phyloP scores from a whole-genome alignment of 2,888 invertebrate genomes.

The Notodonta dromedarius region DNA sequence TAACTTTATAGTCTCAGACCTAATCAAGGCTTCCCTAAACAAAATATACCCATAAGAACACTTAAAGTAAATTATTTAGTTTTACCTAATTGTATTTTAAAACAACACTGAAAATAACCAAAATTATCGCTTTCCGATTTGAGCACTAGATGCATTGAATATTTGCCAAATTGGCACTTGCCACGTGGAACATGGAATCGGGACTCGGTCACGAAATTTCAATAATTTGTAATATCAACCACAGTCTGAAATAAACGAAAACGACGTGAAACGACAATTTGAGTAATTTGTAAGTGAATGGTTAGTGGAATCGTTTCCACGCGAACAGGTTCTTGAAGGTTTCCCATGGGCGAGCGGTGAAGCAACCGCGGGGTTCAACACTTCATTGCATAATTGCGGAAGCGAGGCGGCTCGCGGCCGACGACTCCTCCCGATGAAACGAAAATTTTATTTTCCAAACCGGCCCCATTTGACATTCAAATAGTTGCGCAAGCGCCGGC shows the following conservation, averaged over 20 bases:
- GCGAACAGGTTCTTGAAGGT: slow-evolving; percentile 20
- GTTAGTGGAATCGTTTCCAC: slow-evolving; percentile 15
- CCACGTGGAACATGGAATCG: slow-evolving; percentile 56
- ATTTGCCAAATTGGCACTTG: slow-evolving; percentile 69
- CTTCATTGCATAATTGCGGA: slow-evolving; percentile 71
- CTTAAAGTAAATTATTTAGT: background rate
- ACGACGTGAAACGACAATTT: background rate
- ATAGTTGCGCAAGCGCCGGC: slow-evolving; percentile 63
- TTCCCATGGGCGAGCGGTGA: slow-evolving; percentile 46
- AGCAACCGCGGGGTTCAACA: slow-evolving; percentile 62
- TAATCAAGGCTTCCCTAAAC: too few relatives aligned
- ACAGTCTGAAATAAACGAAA: slow-evolving; percentile 12
- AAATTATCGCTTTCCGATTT: slow-evolving; percentile 42
- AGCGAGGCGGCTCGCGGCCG: slow-evolving; percentile 54
- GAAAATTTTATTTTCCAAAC: slow-evolving; percentile 66
- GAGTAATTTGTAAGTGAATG: background rate
- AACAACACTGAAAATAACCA: slow-evolving; percentile 16
- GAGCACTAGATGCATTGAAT: slow-evolving; percentile 56
- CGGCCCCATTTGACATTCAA: slow-evolving; percentile 69
- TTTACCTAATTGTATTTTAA: background rate
- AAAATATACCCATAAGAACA: background rate
- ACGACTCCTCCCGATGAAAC: slow-evolving; percentile 58
- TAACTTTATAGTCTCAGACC: too few relatives aligned
- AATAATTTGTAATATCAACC: slow-evolving; percentile 23
- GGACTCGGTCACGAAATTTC: slow-evolving; percentile 41